Percentiles rank a stretch among this genome's conserved stretches.
These are phyloP conservation scores for Eulemur rufifrons DNA, from an alignment of 2,113 vertebrate species.

Conservation along the genomic window DNA sequence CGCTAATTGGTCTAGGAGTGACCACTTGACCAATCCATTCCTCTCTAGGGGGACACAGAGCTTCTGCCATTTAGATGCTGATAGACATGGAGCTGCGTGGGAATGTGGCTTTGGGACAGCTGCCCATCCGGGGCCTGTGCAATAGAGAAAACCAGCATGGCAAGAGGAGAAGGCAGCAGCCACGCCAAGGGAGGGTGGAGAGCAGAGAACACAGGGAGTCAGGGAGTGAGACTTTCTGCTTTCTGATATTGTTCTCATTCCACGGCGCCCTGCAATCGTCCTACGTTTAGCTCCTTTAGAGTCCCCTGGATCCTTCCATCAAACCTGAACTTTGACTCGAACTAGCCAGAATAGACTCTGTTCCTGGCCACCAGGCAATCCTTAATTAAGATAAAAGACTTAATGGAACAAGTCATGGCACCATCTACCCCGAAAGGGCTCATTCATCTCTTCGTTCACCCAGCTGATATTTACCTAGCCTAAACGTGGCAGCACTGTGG, in stretches of 20 bases:
- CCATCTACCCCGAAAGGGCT: background rate
- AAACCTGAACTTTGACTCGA: slow-evolving; percentile 15
- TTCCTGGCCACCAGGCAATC: slow-evolving; percentile 25
- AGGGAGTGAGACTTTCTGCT: background rate
- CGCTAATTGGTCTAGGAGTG: background rate
- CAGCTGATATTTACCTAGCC: slow-evolving; percentile 26
- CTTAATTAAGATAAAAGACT: slow-evolving; percentile 62
- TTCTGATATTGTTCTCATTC: background rate
- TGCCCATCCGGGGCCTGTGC: background rate
- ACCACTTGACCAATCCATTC: background rate
- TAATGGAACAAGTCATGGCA: slow-evolving; percentile 9
- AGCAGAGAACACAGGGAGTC: background rate
- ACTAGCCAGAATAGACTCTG: background rate
- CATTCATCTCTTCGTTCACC: background rate
- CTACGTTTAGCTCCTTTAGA: background rate
- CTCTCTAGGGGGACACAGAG: background rate
- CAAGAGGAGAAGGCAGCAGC: background rate
- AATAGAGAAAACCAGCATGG: background rate
- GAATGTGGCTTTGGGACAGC: background rate
- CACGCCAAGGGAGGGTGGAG: background rate
- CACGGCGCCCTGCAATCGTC: background rate
- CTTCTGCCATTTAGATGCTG: background rate
- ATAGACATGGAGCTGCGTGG: background rate
- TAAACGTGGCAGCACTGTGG: background rate
- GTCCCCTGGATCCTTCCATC: background rate